phyloP scores from a whole-genome alignment of 2,797 vertebrate genomes.

The Orestias chungarensis region DNA sequence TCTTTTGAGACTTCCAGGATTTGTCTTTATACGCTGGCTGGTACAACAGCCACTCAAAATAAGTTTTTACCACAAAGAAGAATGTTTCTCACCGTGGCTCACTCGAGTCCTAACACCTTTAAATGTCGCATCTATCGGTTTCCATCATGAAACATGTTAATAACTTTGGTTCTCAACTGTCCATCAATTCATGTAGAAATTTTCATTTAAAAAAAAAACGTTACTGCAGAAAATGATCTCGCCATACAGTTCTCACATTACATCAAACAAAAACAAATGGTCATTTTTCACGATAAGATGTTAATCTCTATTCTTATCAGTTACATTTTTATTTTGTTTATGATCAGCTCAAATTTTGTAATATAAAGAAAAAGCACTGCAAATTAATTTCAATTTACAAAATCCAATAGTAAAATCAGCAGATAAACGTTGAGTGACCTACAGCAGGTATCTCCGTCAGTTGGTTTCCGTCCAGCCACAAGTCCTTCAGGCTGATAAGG shows the following conservation, averaged over 20 bases:
- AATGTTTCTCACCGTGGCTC: too few species aligned
- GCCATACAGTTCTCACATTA: neutral
- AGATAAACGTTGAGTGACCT: constrained; percentile 53
- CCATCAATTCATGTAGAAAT: neutral
- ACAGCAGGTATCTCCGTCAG: constrained; percentile 92
- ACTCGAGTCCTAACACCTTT: neutral
- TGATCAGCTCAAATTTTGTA: neutral
- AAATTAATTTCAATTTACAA: neutral
- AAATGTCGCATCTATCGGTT: neutral
- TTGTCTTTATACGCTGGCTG: neutral
- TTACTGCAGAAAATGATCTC: neutral
- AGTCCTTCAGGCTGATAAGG: constrained; percentile 93
- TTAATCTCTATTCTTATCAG: neutral
- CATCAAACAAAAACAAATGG: neutral
- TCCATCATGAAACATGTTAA: neutral
- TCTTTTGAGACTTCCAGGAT: neutral
- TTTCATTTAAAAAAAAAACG: neutral
- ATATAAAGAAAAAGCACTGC: neutral
- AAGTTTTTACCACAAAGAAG: neutral
- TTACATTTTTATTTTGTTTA: neutral
- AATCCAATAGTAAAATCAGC: neutral
- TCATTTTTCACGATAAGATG: neutral
- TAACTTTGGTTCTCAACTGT: neutral
- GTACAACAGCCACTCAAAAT: neutral
- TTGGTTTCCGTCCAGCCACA: constrained; percentile 99